These are phyloP conservation scores for Octomys mimax DNA, from an alignment of 2,797 vertebrate species.

Conservation along the genomic window DNA sequence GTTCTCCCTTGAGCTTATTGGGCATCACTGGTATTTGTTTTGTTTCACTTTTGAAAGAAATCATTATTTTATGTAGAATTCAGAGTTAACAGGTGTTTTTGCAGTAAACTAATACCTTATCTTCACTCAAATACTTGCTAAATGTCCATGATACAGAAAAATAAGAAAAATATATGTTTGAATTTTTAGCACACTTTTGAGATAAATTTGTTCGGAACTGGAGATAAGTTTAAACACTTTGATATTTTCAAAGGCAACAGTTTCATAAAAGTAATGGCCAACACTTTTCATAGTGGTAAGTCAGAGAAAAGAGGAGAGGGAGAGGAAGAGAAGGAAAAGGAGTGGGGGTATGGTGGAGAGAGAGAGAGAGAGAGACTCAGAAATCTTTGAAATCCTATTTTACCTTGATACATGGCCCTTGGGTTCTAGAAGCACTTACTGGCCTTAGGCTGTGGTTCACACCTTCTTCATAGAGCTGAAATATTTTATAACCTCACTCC, in stretches of 20 bases:
- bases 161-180: background rate
- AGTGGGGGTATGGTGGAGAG: background rate
- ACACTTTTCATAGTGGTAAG: background rate
- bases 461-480: slow-evolving; percentile 7
- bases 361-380: background rate
- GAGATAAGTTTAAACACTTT: background rate
- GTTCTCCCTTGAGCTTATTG: background rate
- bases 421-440: background rate
- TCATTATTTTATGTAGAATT: background rate
- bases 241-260: background rate
- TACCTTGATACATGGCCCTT: background rate
- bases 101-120: background rate
- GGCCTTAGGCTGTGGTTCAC: slow-evolving; percentile 1
- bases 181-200: background rate
- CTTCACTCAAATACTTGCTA: background rate
- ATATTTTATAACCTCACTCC: slow-evolving; percentile 46
- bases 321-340: background rate
- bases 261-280: slow-evolving; percentile 41
- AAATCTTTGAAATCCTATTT: slow-evolving; percentile 29
- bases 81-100: background rate
- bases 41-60: background rate
- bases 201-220: slow-evolving; percentile 28
- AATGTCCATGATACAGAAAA: background rate
- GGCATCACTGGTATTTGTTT: background rate
- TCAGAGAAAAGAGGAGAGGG: background rate